These are phyloP conservation scores for Bettongia penicillata DNA, from an alignment of 2,113 vertebrate species.

Conservation along the genomic window DNA sequence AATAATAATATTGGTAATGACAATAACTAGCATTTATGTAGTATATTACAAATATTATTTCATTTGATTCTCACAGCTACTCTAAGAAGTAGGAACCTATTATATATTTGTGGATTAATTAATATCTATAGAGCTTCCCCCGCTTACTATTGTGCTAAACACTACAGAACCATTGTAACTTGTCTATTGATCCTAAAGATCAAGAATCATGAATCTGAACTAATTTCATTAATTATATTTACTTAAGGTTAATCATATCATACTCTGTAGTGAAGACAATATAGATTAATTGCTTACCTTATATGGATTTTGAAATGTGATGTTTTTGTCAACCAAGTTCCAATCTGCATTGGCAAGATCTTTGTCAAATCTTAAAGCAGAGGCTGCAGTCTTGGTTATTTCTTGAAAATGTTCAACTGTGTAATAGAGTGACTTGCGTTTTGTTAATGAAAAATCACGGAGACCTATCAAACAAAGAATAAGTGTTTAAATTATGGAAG, in stretches of 20 bases:
- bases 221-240: not conserved
- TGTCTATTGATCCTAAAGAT: not conserved
- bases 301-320: conserved; percentile 77
- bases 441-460: conserved; percentile 78
- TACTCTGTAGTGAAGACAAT: conserved; percentile 30
- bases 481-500: conserved; percentile 17
- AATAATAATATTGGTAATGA: not conserved
- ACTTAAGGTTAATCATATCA: not conserved
- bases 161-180: not conserved
- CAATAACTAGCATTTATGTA: not conserved
- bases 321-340: conserved; percentile 76
- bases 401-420: conserved; percentile 80
- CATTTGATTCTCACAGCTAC: not conserved
- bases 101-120: not conserved
- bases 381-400: conserved; percentile 68
- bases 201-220: conserved; percentile 13
- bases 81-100: not conserved
- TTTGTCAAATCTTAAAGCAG: conserved; percentile 81
- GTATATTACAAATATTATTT: not conserved
- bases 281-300: conserved; percentile 64
- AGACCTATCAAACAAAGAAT: conserved; percentile 74
- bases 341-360: conserved; percentile 82
- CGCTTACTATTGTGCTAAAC: not conserved
- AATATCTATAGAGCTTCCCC: not conserved
- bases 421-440: conserved; percentile 79